phyloP scores from a whole-genome alignment of 2,113 vertebrate species.

The Trachemys scripta region DNA sequence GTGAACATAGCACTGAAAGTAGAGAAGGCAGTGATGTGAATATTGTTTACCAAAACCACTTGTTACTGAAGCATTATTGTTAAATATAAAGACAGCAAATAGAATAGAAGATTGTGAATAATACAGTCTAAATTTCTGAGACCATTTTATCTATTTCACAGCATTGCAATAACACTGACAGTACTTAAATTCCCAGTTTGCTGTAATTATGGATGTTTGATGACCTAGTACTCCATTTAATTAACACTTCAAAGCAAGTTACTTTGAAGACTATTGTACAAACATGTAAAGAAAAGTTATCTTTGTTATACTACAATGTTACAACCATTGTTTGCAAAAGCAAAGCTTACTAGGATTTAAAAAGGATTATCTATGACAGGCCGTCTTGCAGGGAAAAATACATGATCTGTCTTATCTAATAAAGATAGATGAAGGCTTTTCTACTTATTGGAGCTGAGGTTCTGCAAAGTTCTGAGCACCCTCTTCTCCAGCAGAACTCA shows the following conservation, averaged over 20 bases:
- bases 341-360: neutral
- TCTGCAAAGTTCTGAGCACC: neutral
- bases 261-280: neutral
- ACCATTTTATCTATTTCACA: neutral
- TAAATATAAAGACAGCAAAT: neutral
- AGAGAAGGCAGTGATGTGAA: neutral
- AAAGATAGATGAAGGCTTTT: neutral
- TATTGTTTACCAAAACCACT: neutral
- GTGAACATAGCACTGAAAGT: neutral
- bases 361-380: neutral
- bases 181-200: neutral
- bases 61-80: neutral
- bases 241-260: neutral
- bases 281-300: neutral
- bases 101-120: neutral
- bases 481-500: neutral
- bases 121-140: neutral
- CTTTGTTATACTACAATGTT: neutral
- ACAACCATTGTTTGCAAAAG: neutral
- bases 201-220: slow-evolving; percentile 15
- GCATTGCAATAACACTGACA: neutral
- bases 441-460: neutral
- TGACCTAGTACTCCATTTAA: neutral
- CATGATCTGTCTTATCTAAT: neutral
- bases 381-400: neutral